Evolutionary conservation across 2,113 vertebrate genomes (phyloP).

Genomic region (Nerophis ophidion): DNA sequence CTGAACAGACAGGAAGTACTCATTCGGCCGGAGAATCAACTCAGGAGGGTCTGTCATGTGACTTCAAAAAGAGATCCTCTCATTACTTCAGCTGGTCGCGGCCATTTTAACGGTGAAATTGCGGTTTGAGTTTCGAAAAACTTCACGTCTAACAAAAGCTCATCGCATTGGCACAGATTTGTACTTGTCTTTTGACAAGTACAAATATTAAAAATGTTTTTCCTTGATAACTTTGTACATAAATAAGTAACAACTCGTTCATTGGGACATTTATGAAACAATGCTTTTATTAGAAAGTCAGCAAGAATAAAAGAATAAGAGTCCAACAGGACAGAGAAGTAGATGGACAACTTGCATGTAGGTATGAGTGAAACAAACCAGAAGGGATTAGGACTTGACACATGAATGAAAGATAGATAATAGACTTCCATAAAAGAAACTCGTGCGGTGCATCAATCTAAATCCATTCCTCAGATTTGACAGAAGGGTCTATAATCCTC

Average conservation of each 20-base stretch:
- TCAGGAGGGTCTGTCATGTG: too few species aligned
- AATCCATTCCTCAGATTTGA: slow-evolving; percentile 38
- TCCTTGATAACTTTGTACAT: too few species aligned
- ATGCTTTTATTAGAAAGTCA: not conserved
- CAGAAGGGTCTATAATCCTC: slow-evolving; percentile 43
- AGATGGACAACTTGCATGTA: not conserved
- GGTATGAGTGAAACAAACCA: not conserved
- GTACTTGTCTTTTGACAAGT: too few species aligned
- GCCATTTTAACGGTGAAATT: too few species aligned
- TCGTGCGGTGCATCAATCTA: slow-evolving; percentile 29
- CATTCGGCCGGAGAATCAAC: too few species aligned
- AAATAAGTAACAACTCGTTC: not conserved
- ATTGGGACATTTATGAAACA: not conserved
- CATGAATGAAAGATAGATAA: slow-evolving; percentile 4
- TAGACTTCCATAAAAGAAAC: slow-evolving; percentile 6
- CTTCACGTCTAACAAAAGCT: too few species aligned
- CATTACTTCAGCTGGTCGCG: too few species aligned
- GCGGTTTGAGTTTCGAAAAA: too few species aligned
- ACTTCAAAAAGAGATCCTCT: too few species aligned
- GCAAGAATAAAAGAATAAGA: not conserved
- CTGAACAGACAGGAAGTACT: too few species aligned
- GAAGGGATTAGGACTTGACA: not conserved
- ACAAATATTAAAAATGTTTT: too few species aligned
- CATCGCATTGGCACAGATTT: too few species aligned
- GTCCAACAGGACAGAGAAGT: not conserved